These are phyloP conservation scores for Drosophila aff. DNA, from an alignment of 1,140 invertebrate species.

Conservation along the genomic window DNA sequence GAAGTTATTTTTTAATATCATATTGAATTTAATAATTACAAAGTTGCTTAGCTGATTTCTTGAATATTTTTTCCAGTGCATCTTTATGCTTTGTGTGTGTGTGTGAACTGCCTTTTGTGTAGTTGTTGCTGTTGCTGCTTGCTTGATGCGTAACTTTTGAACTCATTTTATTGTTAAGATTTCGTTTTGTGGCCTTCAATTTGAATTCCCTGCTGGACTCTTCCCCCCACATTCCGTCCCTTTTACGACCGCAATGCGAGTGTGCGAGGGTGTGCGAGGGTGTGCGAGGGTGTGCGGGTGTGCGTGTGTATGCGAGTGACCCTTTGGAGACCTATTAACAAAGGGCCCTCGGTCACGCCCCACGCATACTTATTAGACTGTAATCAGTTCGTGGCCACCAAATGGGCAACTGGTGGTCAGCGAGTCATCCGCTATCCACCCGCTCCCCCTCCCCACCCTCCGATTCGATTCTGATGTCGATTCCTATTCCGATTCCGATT, in stretches of 20 bases:
- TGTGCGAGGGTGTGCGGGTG: constrained; percentile 12
- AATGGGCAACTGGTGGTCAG: constrained; percentile 71
- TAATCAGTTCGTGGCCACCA: constrained; percentile 77
- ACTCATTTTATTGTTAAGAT: constrained; percentile 75
- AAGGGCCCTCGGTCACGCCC: constrained; percentile 66
- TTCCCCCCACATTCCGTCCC: background rate
- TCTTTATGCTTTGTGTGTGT: constrained; percentile 12
- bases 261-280: background rate
- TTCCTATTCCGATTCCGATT: constrained; percentile 19
- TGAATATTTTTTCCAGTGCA: background rate
- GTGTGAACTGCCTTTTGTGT: constrained; percentile 14
- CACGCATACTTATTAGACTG: constrained; percentile 81
- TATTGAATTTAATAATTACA: background rate
- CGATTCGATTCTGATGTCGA: constrained; percentile 11
- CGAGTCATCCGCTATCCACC: constrained; percentile 21
- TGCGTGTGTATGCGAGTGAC: constrained; percentile 36
- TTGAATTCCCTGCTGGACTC: constrained; percentile 57
- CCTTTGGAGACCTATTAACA: constrained; percentile 78
- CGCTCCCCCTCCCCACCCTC: background rate
- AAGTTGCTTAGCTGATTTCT: no score
- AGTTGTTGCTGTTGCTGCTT: constrained; percentile 38
- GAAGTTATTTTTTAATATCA: background rate
- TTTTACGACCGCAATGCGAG: constrained; percentile 57
- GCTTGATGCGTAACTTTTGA: constrained; percentile 49
- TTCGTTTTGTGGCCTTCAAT: constrained; percentile 70